A percentile compares a stretch with the other conserved stretches of the same genome.
phyloP scores from a whole-genome alignment of 2,888 invertebrate species.

The Nephrotoma appendiculata region DNA sequence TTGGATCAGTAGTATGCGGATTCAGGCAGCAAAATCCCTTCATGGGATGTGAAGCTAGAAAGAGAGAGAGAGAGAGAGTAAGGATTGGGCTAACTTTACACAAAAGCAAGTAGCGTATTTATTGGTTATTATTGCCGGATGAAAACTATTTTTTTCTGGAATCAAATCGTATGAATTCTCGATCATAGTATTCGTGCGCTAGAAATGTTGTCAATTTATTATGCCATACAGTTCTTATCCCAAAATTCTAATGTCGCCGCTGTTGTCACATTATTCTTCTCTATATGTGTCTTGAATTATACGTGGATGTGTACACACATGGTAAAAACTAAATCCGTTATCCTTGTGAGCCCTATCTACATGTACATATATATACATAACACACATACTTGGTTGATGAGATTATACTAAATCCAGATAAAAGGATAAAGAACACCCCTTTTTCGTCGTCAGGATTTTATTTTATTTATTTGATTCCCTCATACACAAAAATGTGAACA shows the following conservation, averaged over 20 bases:
- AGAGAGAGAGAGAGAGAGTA: no score
- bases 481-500: not conserved
- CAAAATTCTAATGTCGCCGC: no score
- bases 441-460: not conserved
- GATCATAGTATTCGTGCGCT: no score
- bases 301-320: not conserved
- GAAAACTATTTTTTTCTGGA: no score
- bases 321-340: not conserved
- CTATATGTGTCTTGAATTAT: not conserved
- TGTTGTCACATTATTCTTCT: not conserved
- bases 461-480: not conserved
- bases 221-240: not conserved
- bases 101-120: no score
- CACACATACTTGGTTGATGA: constrained; percentile 25
- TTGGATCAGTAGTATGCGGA: no score
- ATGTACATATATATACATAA: not conserved
- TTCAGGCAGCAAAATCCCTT: no score
- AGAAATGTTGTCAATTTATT: not conserved
- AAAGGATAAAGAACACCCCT: constrained; percentile 28
- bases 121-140: no score
- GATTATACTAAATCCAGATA: constrained; percentile 35
- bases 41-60: no score
- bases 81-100: no score
- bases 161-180: no score
- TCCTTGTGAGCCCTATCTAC: not conserved